Conservation (phyloP, 2,113 vertebrate species). For the Atherinomorus stipes region DNA sequence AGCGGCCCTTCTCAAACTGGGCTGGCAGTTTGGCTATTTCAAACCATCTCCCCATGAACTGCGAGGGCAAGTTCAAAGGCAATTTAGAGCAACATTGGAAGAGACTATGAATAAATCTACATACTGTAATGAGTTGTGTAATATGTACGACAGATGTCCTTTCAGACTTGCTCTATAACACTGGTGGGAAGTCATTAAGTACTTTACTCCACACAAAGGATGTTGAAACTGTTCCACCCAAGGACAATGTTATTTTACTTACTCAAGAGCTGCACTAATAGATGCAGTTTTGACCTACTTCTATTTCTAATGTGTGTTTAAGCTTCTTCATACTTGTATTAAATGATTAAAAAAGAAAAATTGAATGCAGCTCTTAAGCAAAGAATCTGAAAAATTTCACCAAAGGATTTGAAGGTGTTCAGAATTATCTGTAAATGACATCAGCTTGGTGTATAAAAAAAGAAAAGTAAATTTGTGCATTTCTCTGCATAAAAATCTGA, state of each 20-base stretch:
- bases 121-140: constrained; percentile 16
- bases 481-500: too few species aligned
- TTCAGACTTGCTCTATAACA: constrained; percentile 1
- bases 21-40: constrained; percentile 84
- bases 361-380: too few species aligned
- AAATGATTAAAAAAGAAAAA: not conserved
- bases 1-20: constrained; percentile 83
- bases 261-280: not conserved
- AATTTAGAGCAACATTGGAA: constrained; percentile 2
- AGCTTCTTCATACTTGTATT: not conserved
- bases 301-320: not conserved
- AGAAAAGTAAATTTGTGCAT: too few species aligned
- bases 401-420: too few species aligned
- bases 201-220: not conserved
- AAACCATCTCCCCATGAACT: constrained; percentile 87
- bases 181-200: not conserved
- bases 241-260: not conserved
- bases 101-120: constrained; percentile 56
- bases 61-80: constrained; percentile 28
- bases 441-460: too few species aligned
- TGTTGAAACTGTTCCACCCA: not conserved
- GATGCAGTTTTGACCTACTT: not conserved
- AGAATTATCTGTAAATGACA: too few species aligned
- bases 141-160: not conserved
- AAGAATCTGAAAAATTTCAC: too few species aligned